phyloP scores from a whole-genome alignment of 2,113 vertebrate species.

The Hyperoodon ampullatus region DNA sequence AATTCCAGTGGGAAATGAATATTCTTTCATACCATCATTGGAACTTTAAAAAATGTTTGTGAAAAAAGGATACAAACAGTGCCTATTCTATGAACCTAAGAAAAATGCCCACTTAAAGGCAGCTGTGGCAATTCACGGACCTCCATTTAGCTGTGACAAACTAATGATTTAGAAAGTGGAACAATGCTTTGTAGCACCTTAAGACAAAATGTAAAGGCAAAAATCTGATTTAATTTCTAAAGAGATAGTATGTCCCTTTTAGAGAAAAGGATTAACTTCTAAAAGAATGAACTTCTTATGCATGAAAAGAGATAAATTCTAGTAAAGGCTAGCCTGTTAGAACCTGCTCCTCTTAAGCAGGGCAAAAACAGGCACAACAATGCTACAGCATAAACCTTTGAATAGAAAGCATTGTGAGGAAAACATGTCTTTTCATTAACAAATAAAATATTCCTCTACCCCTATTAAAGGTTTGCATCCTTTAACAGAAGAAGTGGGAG shows the following conservation, averaged over 20 bases:
- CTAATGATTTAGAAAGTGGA: constrained; percentile 52
- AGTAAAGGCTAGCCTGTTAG: constrained; percentile 52
- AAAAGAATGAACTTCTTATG: constrained; percentile 65
- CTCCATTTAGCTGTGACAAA: constrained; percentile 25
- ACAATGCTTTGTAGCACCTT: constrained; percentile 11
- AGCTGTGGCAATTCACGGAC: neutral
- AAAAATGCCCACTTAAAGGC: constrained; percentile 28
- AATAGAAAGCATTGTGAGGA: constrained; percentile 40
- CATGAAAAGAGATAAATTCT: constrained; percentile 63
- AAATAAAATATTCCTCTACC: constrained; percentile 51
- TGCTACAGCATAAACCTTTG: neutral
- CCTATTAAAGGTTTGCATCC: neutral
- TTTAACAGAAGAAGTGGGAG: constrained; percentile 49
- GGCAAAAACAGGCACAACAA: constrained; percentile 45
- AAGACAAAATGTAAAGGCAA: constrained; percentile 50
- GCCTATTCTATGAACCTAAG: neutral
- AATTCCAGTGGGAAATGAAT: constrained; percentile 54
- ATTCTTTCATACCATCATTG: constrained; percentile 20
- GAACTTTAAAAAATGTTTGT: constrained; percentile 49
- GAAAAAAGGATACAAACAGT: constrained; percentile 31
- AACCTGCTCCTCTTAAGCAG: constrained; percentile 51
- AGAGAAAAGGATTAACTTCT: constrained; percentile 69
- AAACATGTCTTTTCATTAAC: constrained; percentile 56
- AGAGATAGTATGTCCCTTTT: constrained; percentile 57
- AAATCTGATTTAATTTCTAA: constrained; percentile 63